A percentile compares a stretch with the other conserved stretches of the same genome.
Evolutionary conservation across 2,113 vertebrate species (phyloP).

Genomic region (Trichechus manatus): DNA sequence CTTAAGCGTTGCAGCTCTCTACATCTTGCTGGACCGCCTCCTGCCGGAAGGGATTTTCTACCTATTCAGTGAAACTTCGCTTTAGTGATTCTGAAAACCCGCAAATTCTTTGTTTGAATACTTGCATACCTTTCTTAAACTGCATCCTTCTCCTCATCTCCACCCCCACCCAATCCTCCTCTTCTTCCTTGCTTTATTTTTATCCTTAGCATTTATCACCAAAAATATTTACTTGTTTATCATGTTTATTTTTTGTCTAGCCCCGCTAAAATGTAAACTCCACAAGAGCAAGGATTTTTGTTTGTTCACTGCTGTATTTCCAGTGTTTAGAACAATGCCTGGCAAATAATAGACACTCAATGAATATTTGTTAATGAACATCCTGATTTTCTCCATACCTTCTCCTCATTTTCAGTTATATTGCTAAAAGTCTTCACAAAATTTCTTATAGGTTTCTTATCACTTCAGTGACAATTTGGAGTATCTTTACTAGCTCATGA

Average conservation of each 20-base stretch:
- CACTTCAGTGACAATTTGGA: background rate
- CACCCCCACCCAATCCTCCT: background rate
- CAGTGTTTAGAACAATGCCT: too few species aligned
- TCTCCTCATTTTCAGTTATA: background rate
- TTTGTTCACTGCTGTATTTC: background rate
- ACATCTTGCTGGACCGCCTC: background rate
- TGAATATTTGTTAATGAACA: background rate
- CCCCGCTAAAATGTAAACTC: background rate
- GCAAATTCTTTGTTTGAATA: slow-evolving; percentile 31
- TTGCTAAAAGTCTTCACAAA: background rate
- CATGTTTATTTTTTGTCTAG: background rate
- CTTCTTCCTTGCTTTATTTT: background rate
- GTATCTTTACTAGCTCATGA: background rate
- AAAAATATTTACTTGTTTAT: background rate
- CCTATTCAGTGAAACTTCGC: background rate
- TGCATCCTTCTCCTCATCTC: background rate
- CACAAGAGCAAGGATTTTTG: background rate
- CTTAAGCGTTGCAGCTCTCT: background rate
- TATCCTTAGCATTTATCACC: background rate
- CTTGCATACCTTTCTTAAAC: background rate
- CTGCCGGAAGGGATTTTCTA: background rate
- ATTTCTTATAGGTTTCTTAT: background rate
- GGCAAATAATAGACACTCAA: background rate
- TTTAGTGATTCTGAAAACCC: slow-evolving; percentile 7
- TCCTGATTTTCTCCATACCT: background rate